phyloP scores from a whole-genome alignment of 2,113 vertebrate genomes.

The Pluvianellus socialis region DNA sequence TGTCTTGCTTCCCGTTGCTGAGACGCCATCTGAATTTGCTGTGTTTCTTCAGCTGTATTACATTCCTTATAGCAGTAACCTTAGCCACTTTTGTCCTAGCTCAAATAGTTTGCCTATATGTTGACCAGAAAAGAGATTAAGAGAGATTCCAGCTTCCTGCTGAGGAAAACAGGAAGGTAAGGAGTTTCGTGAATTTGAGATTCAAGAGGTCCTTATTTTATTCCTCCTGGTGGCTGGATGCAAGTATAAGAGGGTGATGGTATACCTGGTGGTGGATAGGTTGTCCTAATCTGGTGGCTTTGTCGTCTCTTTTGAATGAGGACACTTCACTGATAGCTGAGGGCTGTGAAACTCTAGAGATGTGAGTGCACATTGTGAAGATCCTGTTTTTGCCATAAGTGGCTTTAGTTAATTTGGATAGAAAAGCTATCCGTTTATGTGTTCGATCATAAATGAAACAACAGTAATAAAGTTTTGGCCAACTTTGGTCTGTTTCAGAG shows the following conservation, averaged over 20 bases:
- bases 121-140: not conserved
- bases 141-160: not conserved
- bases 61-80: not conserved
- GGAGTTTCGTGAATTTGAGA: not conserved
- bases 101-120: not conserved
- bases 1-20: fast-evolving
- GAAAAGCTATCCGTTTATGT: not conserved
- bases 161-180: not conserved
- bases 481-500: not conserved
- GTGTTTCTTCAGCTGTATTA: not conserved
- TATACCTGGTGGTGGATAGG: not conserved
- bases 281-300: not conserved
- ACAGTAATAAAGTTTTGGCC: not conserved
- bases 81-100: not conserved
- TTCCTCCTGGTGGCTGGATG: not conserved
- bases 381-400: not conserved
- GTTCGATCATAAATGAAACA: not conserved
- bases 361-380: not conserved
- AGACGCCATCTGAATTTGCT: not conserved
- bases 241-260: not conserved
- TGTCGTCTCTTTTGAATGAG: not conserved
- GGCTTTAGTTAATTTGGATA: not conserved
- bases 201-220: not conserved
- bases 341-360: not conserved
- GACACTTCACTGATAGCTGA: not conserved